Conservation (phyloP, 2,113 vertebrate species). For the Microcebus ravelobensis region DNA sequence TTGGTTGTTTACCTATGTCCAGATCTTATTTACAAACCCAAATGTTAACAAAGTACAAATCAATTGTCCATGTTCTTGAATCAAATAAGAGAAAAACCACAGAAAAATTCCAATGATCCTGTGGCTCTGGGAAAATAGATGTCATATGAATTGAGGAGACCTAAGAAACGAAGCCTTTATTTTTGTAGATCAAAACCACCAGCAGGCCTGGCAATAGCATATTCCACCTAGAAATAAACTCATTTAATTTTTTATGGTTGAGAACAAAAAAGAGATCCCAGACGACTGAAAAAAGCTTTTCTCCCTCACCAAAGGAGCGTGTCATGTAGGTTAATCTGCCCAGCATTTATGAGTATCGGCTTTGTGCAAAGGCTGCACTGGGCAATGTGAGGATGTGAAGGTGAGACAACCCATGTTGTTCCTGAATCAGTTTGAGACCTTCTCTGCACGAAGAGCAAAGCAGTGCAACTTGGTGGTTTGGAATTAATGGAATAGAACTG, state of each 20-base stretch:
- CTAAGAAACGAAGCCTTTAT: constrained; percentile 34
- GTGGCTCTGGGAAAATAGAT: neutral
- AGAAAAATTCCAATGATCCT: neutral
- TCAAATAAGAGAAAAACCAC: neutral
- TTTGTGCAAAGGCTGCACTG: neutral
- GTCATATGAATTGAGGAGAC: neutral
- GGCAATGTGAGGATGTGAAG: neutral
- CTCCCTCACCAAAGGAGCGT: neutral
- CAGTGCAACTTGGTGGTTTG: neutral
- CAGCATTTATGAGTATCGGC: neutral
- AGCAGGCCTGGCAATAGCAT: neutral
- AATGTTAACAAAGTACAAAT: neutral
- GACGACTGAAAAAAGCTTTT: neutral
- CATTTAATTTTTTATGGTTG: neutral
- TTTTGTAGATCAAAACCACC: neutral
- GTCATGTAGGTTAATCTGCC: neutral
- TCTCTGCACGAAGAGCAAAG: neutral
- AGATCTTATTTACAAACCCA: neutral
- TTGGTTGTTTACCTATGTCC: neutral
- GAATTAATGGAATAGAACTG: neutral
- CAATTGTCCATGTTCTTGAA: neutral
- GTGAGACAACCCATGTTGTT: neutral
- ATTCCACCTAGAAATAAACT: constrained; percentile 28
- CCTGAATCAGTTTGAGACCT: neutral
- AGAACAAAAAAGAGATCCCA: neutral